Evolutionary conservation across 1,140 invertebrate genomes (phyloP).

Genomic region (Dreissena polymorpha): DNA sequence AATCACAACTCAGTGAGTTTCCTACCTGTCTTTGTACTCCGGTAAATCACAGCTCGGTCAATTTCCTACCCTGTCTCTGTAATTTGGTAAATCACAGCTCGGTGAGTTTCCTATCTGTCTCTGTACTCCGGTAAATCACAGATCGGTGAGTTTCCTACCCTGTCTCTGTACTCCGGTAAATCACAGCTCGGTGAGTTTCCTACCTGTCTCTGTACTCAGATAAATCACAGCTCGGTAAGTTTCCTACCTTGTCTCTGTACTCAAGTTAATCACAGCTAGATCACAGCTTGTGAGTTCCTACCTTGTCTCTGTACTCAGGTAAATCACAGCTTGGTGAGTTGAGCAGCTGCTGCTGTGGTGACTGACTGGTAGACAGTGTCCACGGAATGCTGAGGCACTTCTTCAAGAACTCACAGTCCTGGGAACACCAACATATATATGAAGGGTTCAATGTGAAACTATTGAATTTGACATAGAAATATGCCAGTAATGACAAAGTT

Average conservation of each 20-base stretch:
- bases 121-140: conserved; percentile 78
- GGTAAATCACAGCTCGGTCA: too few relatives aligned
- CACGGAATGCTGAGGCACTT: conserved; percentile 80
- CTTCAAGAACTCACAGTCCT: conserved; percentile 81
- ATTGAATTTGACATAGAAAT: too few relatives aligned
- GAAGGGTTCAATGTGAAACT: too few relatives aligned
- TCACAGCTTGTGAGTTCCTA: too few relatives aligned
- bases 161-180: too few relatives aligned
- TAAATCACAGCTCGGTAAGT: conserved; percentile 79
- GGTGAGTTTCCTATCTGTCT: too few relatives aligned
- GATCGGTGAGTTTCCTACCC: conserved; percentile 79
- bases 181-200: conserved; percentile 80
- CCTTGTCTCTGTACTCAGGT: too few relatives aligned
- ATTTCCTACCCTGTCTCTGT: conserved; percentile 58
- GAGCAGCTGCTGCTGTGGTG: conserved; percentile 81
- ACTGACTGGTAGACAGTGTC: conserved; percentile 82
- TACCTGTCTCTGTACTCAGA: too few relatives aligned
- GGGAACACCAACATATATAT: conserved; percentile 10
- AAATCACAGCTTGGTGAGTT: conserved; percentile 80
- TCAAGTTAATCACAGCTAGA: too few relatives aligned
- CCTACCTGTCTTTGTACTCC: conserved; percentile 82
- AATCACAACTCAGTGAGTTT: conserved; percentile 79
- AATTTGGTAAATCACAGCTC: too few relatives aligned
- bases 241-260: too few relatives aligned
- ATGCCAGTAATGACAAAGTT: too few relatives aligned